Conservation (phyloP, 2,113 vertebrate genomes). For the Catharus fuscescens region DNA sequence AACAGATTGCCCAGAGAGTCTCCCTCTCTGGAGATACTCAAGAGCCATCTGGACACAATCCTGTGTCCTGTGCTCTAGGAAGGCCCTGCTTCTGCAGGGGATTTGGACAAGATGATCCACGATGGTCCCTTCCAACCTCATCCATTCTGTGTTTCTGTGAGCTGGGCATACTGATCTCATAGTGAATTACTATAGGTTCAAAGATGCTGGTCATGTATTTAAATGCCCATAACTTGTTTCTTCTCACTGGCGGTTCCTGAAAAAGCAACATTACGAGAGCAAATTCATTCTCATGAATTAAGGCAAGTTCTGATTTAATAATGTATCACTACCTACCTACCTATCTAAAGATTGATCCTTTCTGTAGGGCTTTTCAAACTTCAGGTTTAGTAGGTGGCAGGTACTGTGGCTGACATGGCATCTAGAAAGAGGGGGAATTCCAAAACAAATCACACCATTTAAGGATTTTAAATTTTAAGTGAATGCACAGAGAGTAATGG, state of each 20-base stretch:
- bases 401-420: neutral
- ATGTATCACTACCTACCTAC: neutral
- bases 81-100: neutral
- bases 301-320: neutral
- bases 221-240: neutral
- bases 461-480: neutral
- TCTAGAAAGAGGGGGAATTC: neutral
- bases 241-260: neutral
- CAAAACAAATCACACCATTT: neutral
- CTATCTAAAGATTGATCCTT: neutral
- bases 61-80: too few relatives aligned
- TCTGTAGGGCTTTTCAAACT: neutral
- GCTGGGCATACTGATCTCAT: neutral
- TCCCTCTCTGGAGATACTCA: neutral
- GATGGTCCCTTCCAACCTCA: neutral
- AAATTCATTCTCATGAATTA: neutral
- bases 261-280: neutral
- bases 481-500: neutral
- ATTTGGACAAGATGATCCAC: neutral
- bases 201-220: neutral
- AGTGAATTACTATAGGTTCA: neutral
- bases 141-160: neutral
- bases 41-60: neutral
- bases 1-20: neutral
- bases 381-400: neutral